These are phyloP conservation scores for Drosophila carrolli DNA, from an alignment of 1,140 invertebrate species.

Conservation along the genomic window DNA sequence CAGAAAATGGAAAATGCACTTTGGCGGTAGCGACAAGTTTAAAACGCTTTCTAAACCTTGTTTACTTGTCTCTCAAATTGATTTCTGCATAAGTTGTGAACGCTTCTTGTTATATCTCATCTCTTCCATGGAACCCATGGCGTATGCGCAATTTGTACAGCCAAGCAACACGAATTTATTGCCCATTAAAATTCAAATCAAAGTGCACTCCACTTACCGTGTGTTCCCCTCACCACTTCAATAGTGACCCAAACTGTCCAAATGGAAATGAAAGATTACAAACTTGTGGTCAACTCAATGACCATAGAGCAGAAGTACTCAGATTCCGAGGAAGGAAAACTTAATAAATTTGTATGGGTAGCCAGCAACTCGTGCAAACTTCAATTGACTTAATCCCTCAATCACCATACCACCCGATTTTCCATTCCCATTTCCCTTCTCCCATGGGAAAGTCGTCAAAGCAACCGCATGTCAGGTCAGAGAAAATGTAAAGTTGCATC, in stretches of 20 bases:
- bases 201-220: conserved; percentile 33
- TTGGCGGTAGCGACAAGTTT: conserved; percentile 57
- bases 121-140: not conserved
- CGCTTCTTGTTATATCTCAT: conserved; percentile 5
- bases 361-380: conserved; percentile 16
- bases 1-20: conserved; percentile 53
- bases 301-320: conserved; percentile 6
- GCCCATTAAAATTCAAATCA: conserved; percentile 52
- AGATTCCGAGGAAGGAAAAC: conserved; percentile 27
- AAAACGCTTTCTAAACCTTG: conserved; percentile 47
- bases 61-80: conserved; percentile 71
- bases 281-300: conserved; percentile 38
- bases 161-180: conserved; percentile 43
- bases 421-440: conserved; percentile 1
- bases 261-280: conserved; percentile 21
- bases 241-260: conserved; percentile 23
- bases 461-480: conserved; percentile 33
- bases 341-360: conserved; percentile 34
- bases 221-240: not conserved
- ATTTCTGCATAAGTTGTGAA: conserved; percentile 52
- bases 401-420: not conserved
- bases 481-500: conserved; percentile 40
- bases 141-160: conserved; percentile 53
- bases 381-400: conserved; percentile 39
- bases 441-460: conserved; percentile 34